These are phyloP conservation scores for Dendronephthya gigantea DNA, from an alignment of 64 coral and sea anemone genomes.

Conservation along the genomic window DNA sequence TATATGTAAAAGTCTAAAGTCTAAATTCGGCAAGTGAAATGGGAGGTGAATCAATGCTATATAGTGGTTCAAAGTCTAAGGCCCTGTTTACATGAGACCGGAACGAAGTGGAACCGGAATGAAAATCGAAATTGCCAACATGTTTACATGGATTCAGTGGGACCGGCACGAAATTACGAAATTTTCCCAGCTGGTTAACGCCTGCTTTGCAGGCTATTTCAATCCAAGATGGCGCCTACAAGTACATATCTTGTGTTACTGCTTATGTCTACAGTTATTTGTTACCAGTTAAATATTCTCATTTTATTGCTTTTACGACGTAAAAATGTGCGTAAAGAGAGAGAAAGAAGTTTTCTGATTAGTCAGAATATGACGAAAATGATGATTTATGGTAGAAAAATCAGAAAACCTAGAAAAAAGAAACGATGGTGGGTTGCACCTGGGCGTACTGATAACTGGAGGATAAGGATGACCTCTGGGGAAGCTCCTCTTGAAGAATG, in stretches of 20 bases:
- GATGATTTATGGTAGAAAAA: background rate
- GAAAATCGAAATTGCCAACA: background rate
- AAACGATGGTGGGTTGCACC: conserved; percentile 4
- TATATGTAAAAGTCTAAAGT: too few relatives aligned
- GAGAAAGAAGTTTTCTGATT: background rate
- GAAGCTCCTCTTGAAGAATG: conserved; percentile 14
- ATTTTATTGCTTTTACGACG: background rate
- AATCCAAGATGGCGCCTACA: background rate
- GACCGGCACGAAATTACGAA: background rate
- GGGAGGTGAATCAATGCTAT: too few relatives aligned
- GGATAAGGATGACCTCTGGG: conserved; percentile 22
- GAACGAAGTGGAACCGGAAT: background rate
- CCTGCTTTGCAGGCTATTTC: background rate
- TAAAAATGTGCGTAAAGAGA: background rate
- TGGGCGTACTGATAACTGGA: conserved; percentile 25
- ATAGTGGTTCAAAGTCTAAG: too few relatives aligned
- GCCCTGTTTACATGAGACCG: background rate
- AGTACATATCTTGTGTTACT: background rate
- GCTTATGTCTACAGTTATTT: background rate
- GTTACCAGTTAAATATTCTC: background rate
- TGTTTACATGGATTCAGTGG: background rate
- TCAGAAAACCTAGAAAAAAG: conserved; percentile 26
- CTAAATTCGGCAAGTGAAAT: too few relatives aligned
- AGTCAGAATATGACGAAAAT: background rate
- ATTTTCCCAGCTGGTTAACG: background rate